These are phyloP conservation scores for Arremon brunneinucha DNA, from an alignment of 2,797 vertebrate genomes.

Conservation along the genomic window DNA sequence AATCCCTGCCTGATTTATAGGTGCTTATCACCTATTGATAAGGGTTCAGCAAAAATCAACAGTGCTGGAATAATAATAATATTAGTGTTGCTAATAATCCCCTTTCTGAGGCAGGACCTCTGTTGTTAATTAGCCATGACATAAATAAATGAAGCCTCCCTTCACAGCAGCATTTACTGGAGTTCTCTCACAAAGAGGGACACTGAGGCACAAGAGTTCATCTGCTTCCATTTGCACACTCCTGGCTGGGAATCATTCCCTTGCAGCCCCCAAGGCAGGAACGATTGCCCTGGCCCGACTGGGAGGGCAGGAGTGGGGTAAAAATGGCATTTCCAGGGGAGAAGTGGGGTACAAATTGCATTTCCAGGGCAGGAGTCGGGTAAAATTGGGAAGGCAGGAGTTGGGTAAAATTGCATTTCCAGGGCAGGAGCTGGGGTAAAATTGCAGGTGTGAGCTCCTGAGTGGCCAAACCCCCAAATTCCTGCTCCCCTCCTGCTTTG, in stretches of 20 bases:
- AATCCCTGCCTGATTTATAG: background rate
- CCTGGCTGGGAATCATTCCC: background rate
- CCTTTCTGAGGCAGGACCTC: background rate
- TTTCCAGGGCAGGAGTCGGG: background rate
- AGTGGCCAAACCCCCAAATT: too few species aligned
- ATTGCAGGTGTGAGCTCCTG: background rate
- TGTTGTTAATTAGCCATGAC: background rate
- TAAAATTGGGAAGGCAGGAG: background rate
- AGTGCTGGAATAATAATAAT: background rate
- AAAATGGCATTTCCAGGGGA: background rate
- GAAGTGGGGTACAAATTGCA: too few species aligned
- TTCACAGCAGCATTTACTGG: background rate
- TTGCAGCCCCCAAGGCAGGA: background rate
- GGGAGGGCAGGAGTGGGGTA: background rate
- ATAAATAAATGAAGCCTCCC: constrained; percentile 7
- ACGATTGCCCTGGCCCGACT: background rate
- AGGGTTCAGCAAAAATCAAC: background rate
- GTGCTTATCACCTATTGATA: background rate
- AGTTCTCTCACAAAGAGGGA: background rate
- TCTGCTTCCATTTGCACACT: background rate
- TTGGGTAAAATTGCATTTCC: background rate
- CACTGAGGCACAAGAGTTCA: constrained; percentile 27
- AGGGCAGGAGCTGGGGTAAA: too few species aligned
- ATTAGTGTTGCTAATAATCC: constrained; percentile 1
- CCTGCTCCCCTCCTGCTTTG: too few species aligned